These are phyloP conservation scores for Rhinogobio ventralis DNA, from an alignment of 2,797 vertebrate species.

Conservation along the genomic window DNA sequence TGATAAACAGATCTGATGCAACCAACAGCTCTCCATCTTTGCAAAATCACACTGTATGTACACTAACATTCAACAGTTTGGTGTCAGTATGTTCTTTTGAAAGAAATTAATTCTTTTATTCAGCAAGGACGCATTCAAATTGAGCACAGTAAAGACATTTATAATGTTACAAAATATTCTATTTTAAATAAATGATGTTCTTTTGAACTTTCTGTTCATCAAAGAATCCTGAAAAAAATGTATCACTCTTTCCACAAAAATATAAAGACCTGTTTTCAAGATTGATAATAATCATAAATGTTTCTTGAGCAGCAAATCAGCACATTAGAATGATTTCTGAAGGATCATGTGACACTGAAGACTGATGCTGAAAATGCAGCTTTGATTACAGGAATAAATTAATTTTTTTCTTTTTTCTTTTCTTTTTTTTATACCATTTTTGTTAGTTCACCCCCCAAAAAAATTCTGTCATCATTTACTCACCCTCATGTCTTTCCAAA, in stretches of 20 bases:
- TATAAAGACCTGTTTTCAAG: neutral
- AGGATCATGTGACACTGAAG: no score
- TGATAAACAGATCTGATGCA: slow-evolving; percentile 33
- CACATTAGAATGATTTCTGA: neutral
- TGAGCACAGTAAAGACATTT: neutral
- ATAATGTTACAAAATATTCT: neutral
- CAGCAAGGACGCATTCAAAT: neutral
- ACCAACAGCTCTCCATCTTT: neutral
- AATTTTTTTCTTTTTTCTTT: no score
- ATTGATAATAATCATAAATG: neutral
- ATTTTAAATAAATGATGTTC: neutral
- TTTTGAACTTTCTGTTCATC: neutral
- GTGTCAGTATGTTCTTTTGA: neutral
- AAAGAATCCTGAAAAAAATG: neutral
- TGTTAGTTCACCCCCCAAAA: no score
- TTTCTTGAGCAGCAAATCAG: no score
- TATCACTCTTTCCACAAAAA: neutral
- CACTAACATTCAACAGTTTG: neutral
- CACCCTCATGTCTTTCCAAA: no score
- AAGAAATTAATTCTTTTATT: neutral
- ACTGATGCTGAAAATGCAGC: no score
- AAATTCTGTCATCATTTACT: no score
- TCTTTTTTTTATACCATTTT: no score
- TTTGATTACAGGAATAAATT: no score
- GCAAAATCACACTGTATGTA: neutral